A percentile compares a stretch with the other conserved stretches of the same genome.
Evolutionary conservation across 2,113 vertebrate genomes (phyloP).

Genomic region (Mystacornis crossleyi): DNA sequence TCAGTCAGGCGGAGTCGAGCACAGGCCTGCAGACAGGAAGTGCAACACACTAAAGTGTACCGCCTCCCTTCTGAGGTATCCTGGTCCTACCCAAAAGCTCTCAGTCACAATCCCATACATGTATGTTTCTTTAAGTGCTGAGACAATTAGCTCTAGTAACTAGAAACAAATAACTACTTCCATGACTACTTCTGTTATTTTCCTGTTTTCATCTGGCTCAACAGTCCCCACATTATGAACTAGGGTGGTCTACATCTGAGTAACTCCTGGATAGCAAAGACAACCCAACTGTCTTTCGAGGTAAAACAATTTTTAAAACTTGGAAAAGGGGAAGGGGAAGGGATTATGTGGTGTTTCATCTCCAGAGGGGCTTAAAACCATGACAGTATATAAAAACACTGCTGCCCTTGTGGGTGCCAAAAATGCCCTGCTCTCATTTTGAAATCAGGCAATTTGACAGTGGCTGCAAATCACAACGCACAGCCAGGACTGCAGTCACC

Average conservation of each 20-base stretch:
- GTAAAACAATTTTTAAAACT: neutral
- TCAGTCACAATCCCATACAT: neutral
- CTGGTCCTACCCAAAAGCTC: neutral
- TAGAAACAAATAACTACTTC: neutral
- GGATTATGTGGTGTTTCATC: neutral
- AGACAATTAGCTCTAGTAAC: neutral
- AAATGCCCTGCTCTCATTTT: neutral
- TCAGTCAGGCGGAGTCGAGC: neutral
- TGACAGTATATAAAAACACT: neutral
- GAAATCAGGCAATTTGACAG: neutral
- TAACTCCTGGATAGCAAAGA: neutral
- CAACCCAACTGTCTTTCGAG: neutral
- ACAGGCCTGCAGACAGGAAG: neutral
- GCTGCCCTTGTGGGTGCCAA: neutral
- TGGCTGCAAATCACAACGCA: neutral
- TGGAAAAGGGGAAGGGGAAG: too few species aligned
- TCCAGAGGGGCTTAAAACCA: neutral
- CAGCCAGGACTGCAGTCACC: neutral
- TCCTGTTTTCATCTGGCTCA: neutral
- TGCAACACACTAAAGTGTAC: neutral
- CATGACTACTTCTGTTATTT: neutral
- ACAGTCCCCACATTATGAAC: neutral
- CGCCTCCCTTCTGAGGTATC: neutral
- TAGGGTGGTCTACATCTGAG: neutral
- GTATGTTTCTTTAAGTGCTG: neutral